Percentiles rank a stretch among this genome's conserved stretches.
Evolutionary conservation across 2,797 vertebrate genomes (phyloP).

Genomic region (Furcifer pardalis): DNA sequence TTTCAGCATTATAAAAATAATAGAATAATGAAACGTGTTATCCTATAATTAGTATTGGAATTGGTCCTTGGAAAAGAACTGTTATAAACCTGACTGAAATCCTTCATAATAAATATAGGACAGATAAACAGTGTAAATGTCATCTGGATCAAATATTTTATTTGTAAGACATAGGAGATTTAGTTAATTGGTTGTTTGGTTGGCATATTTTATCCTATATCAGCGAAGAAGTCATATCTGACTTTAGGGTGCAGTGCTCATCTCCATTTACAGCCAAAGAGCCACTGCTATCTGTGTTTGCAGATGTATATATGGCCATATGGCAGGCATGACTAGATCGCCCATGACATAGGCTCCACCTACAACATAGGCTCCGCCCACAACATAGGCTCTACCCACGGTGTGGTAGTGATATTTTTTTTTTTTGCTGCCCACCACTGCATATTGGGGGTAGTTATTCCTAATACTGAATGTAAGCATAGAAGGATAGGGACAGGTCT

Average conservation of each 20-base stretch:
- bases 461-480: neutral
- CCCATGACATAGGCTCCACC: too few species aligned
- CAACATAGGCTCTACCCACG: too few species aligned
- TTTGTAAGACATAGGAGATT: constrained; percentile 41
- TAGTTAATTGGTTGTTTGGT: constrained; percentile 53
- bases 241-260: too few species aligned
- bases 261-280: too few species aligned
- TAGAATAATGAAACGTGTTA: neutral
- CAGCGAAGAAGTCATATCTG: too few species aligned
- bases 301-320: too few species aligned
- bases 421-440: too few species aligned
- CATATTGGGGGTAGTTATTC: too few species aligned
- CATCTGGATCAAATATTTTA: constrained; percentile 39
- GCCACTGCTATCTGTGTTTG: too few species aligned
- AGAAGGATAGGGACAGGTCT: neutral
- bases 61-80: neutral
- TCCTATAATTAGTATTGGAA: neutral
- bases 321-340: too few species aligned
- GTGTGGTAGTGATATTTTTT: too few species aligned
- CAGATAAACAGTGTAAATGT: constrained; percentile 25
- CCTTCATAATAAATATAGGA: neutral
- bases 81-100: neutral
- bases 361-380: too few species aligned
- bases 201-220: constrained; percentile 42
- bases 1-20: neutral